Percentiles rank a stretch among this genome's conserved stretches.
phyloP scores from a whole-genome alignment of 2,113 vertebrate genomes.

The Melanotaenia duboulayi region DNA sequence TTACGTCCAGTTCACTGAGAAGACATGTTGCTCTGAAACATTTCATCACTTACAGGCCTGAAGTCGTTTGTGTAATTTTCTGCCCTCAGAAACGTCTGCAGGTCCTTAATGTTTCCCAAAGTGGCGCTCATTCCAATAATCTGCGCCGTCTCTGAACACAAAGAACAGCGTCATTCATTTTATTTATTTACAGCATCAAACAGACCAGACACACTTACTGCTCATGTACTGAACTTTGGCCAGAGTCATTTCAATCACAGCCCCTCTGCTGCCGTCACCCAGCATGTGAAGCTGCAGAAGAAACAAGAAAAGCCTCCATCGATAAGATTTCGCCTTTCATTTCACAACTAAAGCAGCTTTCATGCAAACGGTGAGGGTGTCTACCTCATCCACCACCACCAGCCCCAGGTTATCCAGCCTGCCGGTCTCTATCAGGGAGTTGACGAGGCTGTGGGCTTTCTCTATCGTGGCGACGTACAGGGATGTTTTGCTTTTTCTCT shows the following conservation, averaged over 20 bases:
- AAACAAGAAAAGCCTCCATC: background rate
- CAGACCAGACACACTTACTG: conserved; percentile 82
- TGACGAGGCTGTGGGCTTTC: conserved; percentile 93
- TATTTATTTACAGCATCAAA: background rate
- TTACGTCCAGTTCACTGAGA: no score
- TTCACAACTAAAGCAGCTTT: background rate
- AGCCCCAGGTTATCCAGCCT: conserved; percentile 87
- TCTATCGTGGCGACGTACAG: conserved; percentile 95
- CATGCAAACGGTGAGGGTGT: background rate
- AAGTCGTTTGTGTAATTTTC: conserved; percentile 92
- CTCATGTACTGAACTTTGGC: conserved; percentile 89
- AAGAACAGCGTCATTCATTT: background rate
- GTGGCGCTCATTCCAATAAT: conserved; percentile 98
- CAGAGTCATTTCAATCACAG: conserved; percentile 90
- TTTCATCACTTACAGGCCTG: conserved; percentile 87
- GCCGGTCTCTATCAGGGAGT: conserved; percentile 90
- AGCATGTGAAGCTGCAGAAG: conserved; percentile 93
- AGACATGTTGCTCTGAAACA: no score
- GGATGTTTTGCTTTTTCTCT: conserved; percentile 86
- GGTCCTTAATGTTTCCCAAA: conserved; percentile 89
- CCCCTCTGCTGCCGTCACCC: conserved; percentile 92
- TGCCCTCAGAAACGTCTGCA: conserved; percentile 91
- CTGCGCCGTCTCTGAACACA: conserved; percentile 86
- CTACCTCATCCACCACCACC: conserved; percentile 95
- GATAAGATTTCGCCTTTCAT: background rate